A percentile compares a stretch with the other conserved stretches of the same genome.
Conservation (phyloP, 2,797 vertebrate genomes). For the Lutjanus campechanus region DNA sequence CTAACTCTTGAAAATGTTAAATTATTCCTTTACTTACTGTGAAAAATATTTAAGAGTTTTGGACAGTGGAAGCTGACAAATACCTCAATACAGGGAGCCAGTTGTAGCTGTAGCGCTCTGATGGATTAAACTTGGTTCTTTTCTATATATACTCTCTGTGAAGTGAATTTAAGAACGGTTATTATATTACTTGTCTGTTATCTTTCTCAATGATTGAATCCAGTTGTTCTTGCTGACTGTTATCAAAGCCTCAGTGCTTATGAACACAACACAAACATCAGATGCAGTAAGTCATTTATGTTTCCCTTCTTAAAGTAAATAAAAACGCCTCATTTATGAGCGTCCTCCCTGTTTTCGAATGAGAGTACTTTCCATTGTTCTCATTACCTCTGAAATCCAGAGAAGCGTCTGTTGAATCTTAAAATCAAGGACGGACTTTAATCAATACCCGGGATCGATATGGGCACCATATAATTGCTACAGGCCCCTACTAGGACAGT, state of each 20-base stretch:
- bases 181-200: neutral
- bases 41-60: neutral
- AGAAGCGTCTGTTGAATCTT: conserved; percentile 67
- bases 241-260: neutral
- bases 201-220: conserved; percentile 5
- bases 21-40: neutral
- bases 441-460: conserved; percentile 78
- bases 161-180: neutral
- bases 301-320: conserved; percentile 33
- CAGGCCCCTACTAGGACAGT: conserved; percentile 68
- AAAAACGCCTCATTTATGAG: conserved; percentile 51
- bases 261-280: conserved; percentile 6
- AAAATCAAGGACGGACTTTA: conserved; percentile 66
- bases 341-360: conserved; percentile 41
- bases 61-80: neutral
- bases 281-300: conserved; percentile 1
- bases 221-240: neutral
- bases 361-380: conserved; percentile 47
- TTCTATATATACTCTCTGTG: neutral
- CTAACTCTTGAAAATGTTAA: neutral
- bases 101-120: neutral
- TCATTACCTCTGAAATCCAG: conserved; percentile 63
- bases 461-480: conserved; percentile 75
- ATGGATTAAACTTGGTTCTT: neutral
- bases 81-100: neutral